Percentiles rank a stretch among this genome's conserved stretches.
phyloP scores from a whole-genome alignment of 2,888 invertebrate genomes.

The Drosophila vallismaia region DNA sequence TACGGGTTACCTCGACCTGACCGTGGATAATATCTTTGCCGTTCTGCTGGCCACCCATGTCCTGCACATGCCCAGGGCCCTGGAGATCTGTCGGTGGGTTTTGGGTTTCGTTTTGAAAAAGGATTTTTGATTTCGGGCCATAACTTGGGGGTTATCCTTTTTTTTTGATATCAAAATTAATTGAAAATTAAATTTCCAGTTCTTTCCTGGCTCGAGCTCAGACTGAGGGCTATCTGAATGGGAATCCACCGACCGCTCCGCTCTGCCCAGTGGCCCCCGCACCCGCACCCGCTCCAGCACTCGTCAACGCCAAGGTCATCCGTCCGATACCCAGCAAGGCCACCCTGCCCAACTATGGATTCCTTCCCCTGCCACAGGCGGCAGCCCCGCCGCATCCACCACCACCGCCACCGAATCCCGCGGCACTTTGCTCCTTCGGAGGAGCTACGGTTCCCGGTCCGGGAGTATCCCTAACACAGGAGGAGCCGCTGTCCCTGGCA shows the following conservation, averaged over 20 bases:
- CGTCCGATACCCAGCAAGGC: conserved; percentile 86
- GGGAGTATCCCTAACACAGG: not conserved
- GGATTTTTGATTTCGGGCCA: not conserved
- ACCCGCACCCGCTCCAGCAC: not conserved
- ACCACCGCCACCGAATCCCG: conserved; percentile 11
- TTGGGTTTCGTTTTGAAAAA: not conserved
- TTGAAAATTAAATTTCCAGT: conserved; percentile 69
- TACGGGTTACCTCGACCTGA: conserved; percentile 89
- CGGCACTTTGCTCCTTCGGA: conserved; percentile 9
- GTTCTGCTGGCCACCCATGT: conserved; percentile 89
- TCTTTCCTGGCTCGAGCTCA: conserved; percentile 86
- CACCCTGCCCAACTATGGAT: conserved; percentile 80
- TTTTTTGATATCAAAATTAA: not conserved
- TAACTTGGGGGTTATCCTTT: no score
- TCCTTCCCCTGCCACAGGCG: conserved; percentile 71
- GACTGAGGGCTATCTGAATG: conserved; percentile 81
- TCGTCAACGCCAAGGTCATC: conserved; percentile 83
- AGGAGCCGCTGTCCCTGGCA: conserved; percentile 7
- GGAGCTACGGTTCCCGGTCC: not conserved
- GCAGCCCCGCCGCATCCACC: conserved; percentile 9
- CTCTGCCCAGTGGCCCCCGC: conserved; percentile 25
- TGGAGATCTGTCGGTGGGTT: conserved; percentile 87
- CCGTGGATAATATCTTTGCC: conserved; percentile 89
- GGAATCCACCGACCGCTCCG: conserved; percentile 45
- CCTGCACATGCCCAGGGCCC: conserved; percentile 89